Evolutionary conservation across 2,797 vertebrate genomes (phyloP).

Genomic region (Agapornis canus): DNA sequence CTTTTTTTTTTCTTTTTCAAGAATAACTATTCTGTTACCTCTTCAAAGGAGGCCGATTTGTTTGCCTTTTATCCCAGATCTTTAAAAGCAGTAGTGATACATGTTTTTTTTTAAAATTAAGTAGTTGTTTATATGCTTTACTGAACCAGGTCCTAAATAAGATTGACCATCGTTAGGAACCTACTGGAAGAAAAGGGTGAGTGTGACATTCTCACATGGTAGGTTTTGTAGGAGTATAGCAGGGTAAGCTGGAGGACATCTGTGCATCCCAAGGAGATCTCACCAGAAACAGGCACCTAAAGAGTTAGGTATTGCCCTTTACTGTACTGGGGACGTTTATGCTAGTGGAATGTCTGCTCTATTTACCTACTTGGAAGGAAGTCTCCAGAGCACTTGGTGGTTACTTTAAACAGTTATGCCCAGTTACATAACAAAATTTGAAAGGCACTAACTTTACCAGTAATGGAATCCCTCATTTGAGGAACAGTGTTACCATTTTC

Average conservation of each 20-base stretch:
- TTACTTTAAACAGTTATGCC: neutral
- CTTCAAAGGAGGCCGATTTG: neutral
- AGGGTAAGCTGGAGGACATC: neutral
- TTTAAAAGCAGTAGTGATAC: neutral
- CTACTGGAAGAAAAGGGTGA: neutral
- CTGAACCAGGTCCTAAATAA: neutral
- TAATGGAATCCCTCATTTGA: neutral
- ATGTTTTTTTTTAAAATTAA: neutral
- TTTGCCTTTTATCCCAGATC: neutral
- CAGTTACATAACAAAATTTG: neutral
- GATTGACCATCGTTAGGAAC: neutral
- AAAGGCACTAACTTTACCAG: neutral
- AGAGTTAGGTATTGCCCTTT: neutral
- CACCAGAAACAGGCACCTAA: neutral
- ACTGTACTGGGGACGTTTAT: neutral
- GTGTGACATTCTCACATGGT: neutral
- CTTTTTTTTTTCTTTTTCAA: too few relatives aligned
- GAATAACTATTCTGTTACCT: neutral
- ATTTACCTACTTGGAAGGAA: neutral
- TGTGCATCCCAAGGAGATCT: neutral
- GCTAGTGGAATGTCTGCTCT: neutral
- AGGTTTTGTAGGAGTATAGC: neutral
- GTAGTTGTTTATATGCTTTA: neutral
- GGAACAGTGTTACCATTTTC: neutral
- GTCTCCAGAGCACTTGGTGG: neutral